Evolutionary conservation across 1,140 invertebrate genomes (phyloP).

Genomic region (Wasmannia auropunctata): DNA sequence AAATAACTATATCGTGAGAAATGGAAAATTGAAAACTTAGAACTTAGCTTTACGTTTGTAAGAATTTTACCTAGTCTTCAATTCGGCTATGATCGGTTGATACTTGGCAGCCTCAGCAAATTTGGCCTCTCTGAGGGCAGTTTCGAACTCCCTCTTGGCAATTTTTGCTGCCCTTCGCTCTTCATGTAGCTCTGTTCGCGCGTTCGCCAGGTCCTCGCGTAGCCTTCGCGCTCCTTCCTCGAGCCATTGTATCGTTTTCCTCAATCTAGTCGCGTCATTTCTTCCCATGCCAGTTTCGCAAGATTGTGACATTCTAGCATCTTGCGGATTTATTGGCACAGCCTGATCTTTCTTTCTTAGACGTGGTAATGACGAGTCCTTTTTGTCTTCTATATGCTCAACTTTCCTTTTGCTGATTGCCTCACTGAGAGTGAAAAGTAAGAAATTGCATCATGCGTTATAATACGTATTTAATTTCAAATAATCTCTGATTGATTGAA

Average conservation of each 20-base stretch:
- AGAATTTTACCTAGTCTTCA: slow-evolving; percentile 72
- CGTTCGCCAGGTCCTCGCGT: slow-evolving; percentile 78
- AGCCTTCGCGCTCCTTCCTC: slow-evolving; percentile 77
- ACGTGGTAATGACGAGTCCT: neutral
- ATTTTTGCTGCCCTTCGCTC: slow-evolving; percentile 76
- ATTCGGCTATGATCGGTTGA: slow-evolving; percentile 75
- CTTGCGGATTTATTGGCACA: neutral
- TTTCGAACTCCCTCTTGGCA: slow-evolving; percentile 75
- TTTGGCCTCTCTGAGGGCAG: slow-evolving; percentile 72
- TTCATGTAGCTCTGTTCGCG: slow-evolving; percentile 78
- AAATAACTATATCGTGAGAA: neutral
- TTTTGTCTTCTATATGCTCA: neutral
- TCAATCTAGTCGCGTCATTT: slow-evolving; percentile 71
- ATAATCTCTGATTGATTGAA: neutral
- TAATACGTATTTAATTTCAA: neutral
- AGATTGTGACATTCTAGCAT: neutral
- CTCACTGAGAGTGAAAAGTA: neutral
- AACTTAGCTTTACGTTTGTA: neutral
- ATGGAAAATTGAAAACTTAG: neutral
- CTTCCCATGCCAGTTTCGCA: slow-evolving; percentile 1
- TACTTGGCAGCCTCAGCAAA: slow-evolving; percentile 76
- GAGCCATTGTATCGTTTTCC: slow-evolving; percentile 81
- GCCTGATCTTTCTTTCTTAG: slow-evolving; percentile 7
- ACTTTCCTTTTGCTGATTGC: neutral
- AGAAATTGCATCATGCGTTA: neutral